Evolutionary conservation across 2,113 vertebrate species (phyloP), one percentile per base, ranked within the genome.

Genomic region (Lamprologus sp.): DNA sequence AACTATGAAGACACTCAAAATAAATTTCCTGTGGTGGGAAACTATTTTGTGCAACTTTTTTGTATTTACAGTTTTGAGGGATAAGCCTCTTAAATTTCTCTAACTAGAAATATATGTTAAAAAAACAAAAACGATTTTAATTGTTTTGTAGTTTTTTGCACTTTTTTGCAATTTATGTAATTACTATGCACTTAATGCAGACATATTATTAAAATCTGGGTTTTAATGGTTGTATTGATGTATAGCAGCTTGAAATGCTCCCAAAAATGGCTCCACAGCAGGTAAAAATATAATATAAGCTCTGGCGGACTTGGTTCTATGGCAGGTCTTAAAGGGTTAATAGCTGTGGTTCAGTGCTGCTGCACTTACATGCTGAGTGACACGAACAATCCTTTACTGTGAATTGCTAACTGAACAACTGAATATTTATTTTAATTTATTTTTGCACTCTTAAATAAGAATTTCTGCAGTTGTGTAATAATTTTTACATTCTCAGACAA

Each of bases 121-220:
- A 13, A 40, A 42, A 42, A 6, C 12, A 42, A 13, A 42, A 42
- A 42, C 11, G 3, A 42, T 42, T 42, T 42, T 42, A 23, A 23
- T 23, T 3, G 3, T 23, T 23, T 23, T 23, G 23, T 23, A 42
- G 12, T 42, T 42, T 13, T 0, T 42, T 42, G 40, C 3, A 13
- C 40, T 42, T 42, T 42, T 2, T 42, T 42, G 40, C 40, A 42
- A 42, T 42, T 42, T 42, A 42, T 42, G 12, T 42, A 42, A 42
- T 42, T 13, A 42, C 40, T 42, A 42, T 42, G 5, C 3, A 42
- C 40, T 42, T 42, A 42, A 0, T 42, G 12, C 0, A 42, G 0
- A 0, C 12, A 42, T 42, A 42, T 42, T 42, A 42, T 13, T 42
- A 42, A 42, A 13, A 6, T 13, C 0, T 42, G 0, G 11, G 5